Evolutionary conservation across 2,888 invertebrate species (phyloP).

Genomic region (Drosophila setosimentum): DNA sequence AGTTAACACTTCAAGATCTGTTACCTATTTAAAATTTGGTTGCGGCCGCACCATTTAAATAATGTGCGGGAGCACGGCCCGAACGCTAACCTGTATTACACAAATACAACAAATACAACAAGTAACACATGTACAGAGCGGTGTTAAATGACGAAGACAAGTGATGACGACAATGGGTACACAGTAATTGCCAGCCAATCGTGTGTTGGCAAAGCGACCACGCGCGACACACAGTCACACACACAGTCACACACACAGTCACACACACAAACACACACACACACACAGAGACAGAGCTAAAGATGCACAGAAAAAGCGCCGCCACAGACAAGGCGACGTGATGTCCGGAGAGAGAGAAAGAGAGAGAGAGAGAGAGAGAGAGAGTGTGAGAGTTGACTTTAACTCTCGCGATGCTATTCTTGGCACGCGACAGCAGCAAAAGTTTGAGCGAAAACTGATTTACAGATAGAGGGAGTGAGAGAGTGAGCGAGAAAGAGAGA

Average conservation of each 20-base stretch:
- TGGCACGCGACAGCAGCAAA: conserved; percentile 7
- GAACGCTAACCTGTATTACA: conserved; percentile 34
- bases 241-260: conserved; percentile 6
- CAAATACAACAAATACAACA: conserved; percentile 13
- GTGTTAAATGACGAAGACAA: conserved; percentile 45
- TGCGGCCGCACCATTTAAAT: conserved; percentile 43
- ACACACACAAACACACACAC: not conserved
- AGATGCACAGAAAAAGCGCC: not conserved
- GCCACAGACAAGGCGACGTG: conserved; percentile 17
- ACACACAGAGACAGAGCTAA: conserved; percentile 3
- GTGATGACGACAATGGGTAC: conserved; percentile 43
- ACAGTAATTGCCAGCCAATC: conserved; percentile 52
- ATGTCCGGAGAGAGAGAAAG: not conserved
- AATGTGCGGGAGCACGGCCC: conserved; percentile 19
- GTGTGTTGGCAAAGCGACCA: conserved; percentile 36
- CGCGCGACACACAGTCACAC: conserved; percentile 19
- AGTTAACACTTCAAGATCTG: conserved; percentile 63
- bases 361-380: not conserved
- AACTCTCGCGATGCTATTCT: not conserved
- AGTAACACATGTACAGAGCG: conserved; percentile 9
- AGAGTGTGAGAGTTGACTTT: not conserved
- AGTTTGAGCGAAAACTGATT: not conserved
- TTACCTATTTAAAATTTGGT: conserved; percentile 47
- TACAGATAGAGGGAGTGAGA: not conserved
- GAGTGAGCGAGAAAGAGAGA: not conserved